Base-by-base conservation (phyloP, 2,888 invertebrate species). In the Mallateleia sp. region DNA sequence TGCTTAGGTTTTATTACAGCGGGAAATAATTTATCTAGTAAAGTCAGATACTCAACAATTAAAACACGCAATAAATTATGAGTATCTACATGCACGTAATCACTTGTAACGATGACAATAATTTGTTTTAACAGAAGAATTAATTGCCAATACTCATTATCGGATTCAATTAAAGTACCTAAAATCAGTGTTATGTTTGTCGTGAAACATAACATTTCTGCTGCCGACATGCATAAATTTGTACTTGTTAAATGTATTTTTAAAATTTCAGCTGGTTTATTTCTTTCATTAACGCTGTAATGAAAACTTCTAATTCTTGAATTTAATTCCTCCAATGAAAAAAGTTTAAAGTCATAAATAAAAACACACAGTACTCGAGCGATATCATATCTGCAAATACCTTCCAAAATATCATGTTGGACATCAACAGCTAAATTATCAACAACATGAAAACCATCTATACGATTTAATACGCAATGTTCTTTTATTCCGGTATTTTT, bases 1-100 rank as follows among this genome's bases (percentile, higher is more conserved):
- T 87, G 85, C 42, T 90, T 90, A n/a, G 87, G 87, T 58, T 85
- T 89, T 34, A 85, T 28, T 50, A n/a, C 15, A 6, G 32, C 22
- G 5, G 77, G 69, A 45, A 80, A 86, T 38, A 79, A 64, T 28
- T 66, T 20, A 22, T 2, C 18, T 4, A 71, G 8, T 58, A 47
- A 74, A 18, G 20, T 15, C n/a, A 52, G 32, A 42, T 42, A 81
- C 42, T 32, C 69, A 81, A 22, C 28, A 60, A 2, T 52, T 25
- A 11, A 75, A 50, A 22, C 54, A 14, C 22, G 52, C 18, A 52
- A 22, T 20, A 52, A 52, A 52, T 52, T 3, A 52, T 52, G 52
- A 52, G 20, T 20, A 6, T 22, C 11, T 8, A 22, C 22, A 18
- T 28, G 20, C 18, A 60, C 58, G 9, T 60, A 34, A 34, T 60